These are phyloP conservation scores for Choreutis nemorana DNA, from an alignment of 2,888 invertebrate genomes.

Conservation along the genomic window DNA sequence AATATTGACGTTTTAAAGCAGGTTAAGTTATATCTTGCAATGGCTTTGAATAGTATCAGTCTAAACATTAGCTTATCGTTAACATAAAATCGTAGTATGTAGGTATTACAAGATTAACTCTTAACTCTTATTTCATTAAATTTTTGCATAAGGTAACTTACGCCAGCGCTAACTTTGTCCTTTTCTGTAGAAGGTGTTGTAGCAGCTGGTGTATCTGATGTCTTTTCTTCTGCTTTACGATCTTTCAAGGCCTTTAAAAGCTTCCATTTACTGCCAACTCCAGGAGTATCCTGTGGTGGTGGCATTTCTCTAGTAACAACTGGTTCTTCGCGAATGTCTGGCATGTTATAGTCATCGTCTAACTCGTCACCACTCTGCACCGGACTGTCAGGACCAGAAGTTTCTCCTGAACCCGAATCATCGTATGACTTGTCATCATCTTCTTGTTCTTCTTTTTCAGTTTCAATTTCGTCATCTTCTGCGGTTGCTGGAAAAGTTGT, in stretches of 20 bases:
- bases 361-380: constrained; percentile 76
- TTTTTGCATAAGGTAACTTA: constrained; percentile 70
- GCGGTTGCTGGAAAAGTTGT: constrained; percentile 58
- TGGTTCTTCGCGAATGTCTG: constrained; percentile 44
- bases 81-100: constrained; percentile 11
- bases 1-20: constrained; percentile 27
- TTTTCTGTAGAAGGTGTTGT: constrained; percentile 68
- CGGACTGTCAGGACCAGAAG: constrained; percentile 89
- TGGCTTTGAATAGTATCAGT: constrained; percentile 28
- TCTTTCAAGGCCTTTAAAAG: constrained; percentile 88
- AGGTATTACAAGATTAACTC: constrained; percentile 37
- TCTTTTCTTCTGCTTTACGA: constrained; percentile 87
- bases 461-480: constrained; percentile 38
- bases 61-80: constrained; percentile 27
- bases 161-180: constrained; percentile 76
- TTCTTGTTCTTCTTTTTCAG: constrained; percentile 33
- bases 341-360: constrained; percentile 71
- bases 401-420: constrained; percentile 80
- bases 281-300: constrained; percentile 60
- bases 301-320: constrained; percentile 28
- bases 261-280: constrained; percentile 89
- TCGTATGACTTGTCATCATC: constrained; percentile 59
- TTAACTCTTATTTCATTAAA: constrained; percentile 73
- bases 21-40: constrained; percentile 20
- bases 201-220: constrained; percentile 71